phyloP scores from a whole-genome alignment of 2,113 vertebrate species.

The Ptyas mucosa region DNA sequence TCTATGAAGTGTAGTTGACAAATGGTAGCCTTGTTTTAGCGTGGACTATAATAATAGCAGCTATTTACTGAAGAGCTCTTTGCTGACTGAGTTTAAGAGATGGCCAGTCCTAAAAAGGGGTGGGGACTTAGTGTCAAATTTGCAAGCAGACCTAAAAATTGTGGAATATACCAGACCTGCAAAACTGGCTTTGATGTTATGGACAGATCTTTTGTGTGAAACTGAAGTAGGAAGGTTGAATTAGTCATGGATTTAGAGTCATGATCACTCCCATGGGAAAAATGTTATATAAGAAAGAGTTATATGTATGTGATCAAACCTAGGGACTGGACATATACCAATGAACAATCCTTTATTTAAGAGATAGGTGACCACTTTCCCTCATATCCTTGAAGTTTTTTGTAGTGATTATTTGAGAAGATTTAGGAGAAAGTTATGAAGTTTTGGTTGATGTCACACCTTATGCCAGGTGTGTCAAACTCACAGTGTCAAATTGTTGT shows the following conservation, averaged over 20 bases:
- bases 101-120: conserved; percentile 29
- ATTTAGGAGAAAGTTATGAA: not conserved
- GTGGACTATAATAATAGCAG: conserved; percentile 42
- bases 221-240: not conserved
- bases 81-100: conserved; percentile 38
- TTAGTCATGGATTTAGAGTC: not conserved
- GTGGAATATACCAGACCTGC: not conserved
- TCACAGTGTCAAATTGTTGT: no score
- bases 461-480: not conserved
- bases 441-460: not conserved
- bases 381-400: not conserved
- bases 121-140: conserved; percentile 34
- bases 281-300: not conserved
- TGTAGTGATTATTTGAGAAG: not conserved
- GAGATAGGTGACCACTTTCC: not conserved
- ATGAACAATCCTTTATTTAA: not conserved
- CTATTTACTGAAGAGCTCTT: conserved; percentile 38
- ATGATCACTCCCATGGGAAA: not conserved
- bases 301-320: conserved; percentile 2
- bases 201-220: conserved; percentile 1
- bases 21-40: conserved; percentile 51
- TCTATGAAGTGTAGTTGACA: conserved; percentile 71
- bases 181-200: not conserved
- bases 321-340: not conserved
- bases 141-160: conserved; percentile 26